These are phyloP conservation scores for Hyposoter dolosus DNA, from an alignment of 2,888 invertebrate genomes.

Conservation along the genomic window DNA sequence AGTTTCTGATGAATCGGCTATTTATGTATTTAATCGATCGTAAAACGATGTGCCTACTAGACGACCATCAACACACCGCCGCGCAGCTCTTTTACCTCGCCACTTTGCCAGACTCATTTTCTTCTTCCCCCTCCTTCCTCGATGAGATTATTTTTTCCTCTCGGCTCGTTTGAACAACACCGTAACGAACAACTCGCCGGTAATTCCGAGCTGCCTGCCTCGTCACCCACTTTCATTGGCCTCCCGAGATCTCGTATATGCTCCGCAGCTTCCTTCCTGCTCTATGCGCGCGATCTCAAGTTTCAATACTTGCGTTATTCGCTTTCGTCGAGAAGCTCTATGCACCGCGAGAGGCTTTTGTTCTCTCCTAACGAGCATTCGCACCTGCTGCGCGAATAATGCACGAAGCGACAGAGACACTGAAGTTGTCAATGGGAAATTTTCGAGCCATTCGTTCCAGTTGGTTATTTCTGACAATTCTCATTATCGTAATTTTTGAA, in stretches of 20 bases:
- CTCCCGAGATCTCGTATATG: conserved; percentile 51
- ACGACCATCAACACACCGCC: conserved; percentile 59
- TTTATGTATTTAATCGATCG: conserved; percentile 80
- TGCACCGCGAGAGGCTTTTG: conserved; percentile 20
- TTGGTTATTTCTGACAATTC: conserved; percentile 52
- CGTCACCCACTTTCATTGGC: conserved; percentile 70
- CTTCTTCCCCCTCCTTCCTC: conserved; percentile 1
- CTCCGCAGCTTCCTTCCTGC: conserved; percentile 31
- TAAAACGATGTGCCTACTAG: conserved; percentile 75
- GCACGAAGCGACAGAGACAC: conserved; percentile 22
- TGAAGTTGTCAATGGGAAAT: conserved; percentile 7
- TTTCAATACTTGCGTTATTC: conserved; percentile 62
- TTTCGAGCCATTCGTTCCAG: not conserved
- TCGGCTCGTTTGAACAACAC: not conserved
- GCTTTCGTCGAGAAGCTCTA: conserved; percentile 26
- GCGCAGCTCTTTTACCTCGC: conserved; percentile 29
- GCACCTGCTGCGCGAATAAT: conserved; percentile 65
- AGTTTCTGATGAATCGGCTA: conserved; percentile 74
- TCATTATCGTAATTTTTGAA: conserved; percentile 51
- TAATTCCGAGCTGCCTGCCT: conserved; percentile 58
- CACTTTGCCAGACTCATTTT: conserved; percentile 40
- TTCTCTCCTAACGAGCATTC: conserved; percentile 3
- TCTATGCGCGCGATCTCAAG: conserved; percentile 59
- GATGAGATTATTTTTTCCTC: not conserved
- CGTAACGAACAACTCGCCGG: conserved; percentile 62